Conservation (phyloP, 2,113 vertebrate species). For the Columba janthina region DNA sequence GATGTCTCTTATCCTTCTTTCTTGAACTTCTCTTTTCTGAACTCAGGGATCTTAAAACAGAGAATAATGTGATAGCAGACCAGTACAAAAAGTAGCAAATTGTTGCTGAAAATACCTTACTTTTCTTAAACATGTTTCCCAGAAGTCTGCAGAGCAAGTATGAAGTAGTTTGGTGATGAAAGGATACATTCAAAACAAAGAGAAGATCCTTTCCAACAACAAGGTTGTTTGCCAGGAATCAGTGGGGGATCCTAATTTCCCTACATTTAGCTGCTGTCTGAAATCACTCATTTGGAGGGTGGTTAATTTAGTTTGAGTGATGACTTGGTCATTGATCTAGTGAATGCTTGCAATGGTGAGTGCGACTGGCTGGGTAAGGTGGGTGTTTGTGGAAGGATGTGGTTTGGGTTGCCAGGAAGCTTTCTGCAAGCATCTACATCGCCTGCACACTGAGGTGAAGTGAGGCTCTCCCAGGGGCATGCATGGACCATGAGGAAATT, state of each 20-base stretch:
- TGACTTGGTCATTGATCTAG: background rate
- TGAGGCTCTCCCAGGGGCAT: background rate
- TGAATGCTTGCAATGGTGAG: background rate
- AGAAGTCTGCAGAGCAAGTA: background rate
- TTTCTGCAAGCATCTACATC: background rate
- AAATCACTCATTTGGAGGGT: background rate
- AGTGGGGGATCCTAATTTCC: background rate
- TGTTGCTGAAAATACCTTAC: background rate
- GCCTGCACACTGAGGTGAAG: background rate
- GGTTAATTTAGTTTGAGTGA: rapidly evolving
- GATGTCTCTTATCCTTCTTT: background rate
- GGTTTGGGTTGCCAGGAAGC: background rate
- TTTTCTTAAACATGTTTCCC: background rate
- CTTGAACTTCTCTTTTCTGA: background rate
- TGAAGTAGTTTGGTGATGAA: background rate
- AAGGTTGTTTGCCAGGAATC: background rate
- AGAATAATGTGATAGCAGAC: background rate
- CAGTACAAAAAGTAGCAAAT: background rate
- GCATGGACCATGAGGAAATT: background rate
- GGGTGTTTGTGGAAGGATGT: background rate
- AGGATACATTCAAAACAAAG: background rate
- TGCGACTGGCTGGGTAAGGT: background rate
- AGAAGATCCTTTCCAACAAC: background rate
- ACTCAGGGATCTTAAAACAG: conserved; percentile 7
- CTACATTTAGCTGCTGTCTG: background rate